Conservation (phyloP, 2,888 invertebrate species). For the Apamea anceps region DNA sequence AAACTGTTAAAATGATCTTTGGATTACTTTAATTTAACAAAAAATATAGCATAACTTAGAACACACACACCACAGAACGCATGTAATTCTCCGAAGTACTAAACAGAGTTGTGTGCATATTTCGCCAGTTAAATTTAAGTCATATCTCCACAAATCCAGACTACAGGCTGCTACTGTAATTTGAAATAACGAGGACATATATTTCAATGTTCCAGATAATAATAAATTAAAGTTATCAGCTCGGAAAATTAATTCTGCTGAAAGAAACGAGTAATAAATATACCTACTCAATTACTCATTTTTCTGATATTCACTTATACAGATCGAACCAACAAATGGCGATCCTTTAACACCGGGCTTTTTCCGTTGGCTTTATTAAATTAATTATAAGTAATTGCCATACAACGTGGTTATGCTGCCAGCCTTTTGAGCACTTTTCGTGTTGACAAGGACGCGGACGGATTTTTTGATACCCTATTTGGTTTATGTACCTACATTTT, state of each 20-base stretch:
- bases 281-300: not conserved
- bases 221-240: slow-evolving; percentile 5
- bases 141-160: not conserved
- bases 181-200: not conserved
- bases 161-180: not conserved
- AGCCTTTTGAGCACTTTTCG: not conserved
- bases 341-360: not conserved
- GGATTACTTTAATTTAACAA: not conserved
- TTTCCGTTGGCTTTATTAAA: not conserved
- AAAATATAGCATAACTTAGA: not conserved
- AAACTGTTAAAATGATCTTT: not conserved
- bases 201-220: not conserved
- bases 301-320: not conserved
- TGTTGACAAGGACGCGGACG: not conserved
- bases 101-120: not conserved
- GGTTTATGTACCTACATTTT: too few relatives aligned
- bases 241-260: not conserved
- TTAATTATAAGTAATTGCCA: not conserved
- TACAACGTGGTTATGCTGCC: not conserved
- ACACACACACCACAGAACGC: not conserved
- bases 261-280: not conserved
- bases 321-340: not conserved
- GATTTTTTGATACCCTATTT: not conserved
- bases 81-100: too few relatives aligned
- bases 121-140: not conserved